Evolutionary conservation across 2,113 vertebrate species (phyloP), one percentile per base, ranked within the genome.

Genomic region (Calidris pygmaea): DNA sequence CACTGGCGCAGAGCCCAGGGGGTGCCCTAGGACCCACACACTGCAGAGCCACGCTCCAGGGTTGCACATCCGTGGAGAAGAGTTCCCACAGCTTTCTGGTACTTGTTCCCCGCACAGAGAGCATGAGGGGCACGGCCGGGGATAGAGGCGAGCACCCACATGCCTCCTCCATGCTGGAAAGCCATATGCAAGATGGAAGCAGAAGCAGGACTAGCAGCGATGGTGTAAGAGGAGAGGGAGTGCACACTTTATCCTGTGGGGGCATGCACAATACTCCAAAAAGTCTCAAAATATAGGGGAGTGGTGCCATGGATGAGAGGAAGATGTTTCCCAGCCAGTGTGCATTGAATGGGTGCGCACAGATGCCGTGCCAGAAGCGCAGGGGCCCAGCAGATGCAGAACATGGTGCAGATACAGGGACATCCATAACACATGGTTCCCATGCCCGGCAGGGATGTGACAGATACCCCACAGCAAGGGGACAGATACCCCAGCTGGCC

Each of bases 371-470:
- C 7, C 56, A 52, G 19, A 0, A 8, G 27, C 17, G n/a, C 27
- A 45, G 34, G 35, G 11, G 11, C 48, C 16, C 1, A 21, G 39
- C 8, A 22, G 6, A 11, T 17, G 9, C 52, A 39, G 23, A 34
- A 30, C 23, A 45, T 1, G 10, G 71, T n/a, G 24, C 41, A n/a
- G 20, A 15, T 10, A 14, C 2, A 5, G 22, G 7, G 37, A 35
- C 10, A 56, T 16, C 55, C 2, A 0, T 47, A 21, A 30, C 1
- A 0, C 2, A 4, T 21, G 17, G 18, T 9, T 60, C 41, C 13
- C 35, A 1, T 2, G 37, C 30, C 12, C 4, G 1, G 1, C 45
- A 6, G 71, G 22, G 70, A 26, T 63, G 45, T 27, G 43, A 29
- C 11, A 9, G 34, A 17, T 3, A 39, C 13, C 15, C 21, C 14